These are phyloP conservation scores for Leucophenga montana DNA, from an alignment of 2,888 invertebrate genomes.

Conservation along the genomic window DNA sequence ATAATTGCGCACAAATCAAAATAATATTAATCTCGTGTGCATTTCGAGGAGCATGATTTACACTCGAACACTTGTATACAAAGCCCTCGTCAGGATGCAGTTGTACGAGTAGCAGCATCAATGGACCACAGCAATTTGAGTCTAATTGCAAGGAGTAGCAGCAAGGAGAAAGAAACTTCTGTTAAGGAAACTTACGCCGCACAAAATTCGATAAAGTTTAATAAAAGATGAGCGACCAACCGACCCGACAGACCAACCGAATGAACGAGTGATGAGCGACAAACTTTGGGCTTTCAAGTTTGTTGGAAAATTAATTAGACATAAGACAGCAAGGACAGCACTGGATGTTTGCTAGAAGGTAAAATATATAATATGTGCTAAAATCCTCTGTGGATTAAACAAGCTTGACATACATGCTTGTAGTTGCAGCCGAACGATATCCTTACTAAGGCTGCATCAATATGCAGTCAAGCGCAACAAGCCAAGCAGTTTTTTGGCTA, in stretches of 20 bases:
- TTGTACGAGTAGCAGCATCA: neutral
- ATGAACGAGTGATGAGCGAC: neutral
- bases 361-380: constrained; percentile 49
- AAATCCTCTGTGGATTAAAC: constrained; percentile 61
- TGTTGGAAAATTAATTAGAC: constrained; percentile 57
- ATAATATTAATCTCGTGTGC: constrained; percentile 24
- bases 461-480: constrained; percentile 55
- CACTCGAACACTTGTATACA: too few species aligned
- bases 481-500: constrained; percentile 12
- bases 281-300: constrained; percentile 40
- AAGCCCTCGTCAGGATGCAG: constrained; percentile 10
- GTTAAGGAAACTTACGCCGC: neutral
- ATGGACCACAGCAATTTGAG: neutral
- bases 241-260: too few species aligned
- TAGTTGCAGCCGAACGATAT: neutral
- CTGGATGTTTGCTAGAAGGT: constrained; percentile 19
- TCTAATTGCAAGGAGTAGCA: neutral
- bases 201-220: constrained; percentile 21
- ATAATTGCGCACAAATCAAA: constrained; percentile 27
- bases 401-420: constrained; percentile 34
- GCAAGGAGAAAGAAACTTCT: neutral
- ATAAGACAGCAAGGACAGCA: constrained; percentile 34
- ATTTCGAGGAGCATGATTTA: neutral
- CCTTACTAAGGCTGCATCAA: constrained; percentile 46
- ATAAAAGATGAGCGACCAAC: constrained; percentile 14